phyloP scores from a whole-genome alignment of 2,113 vertebrate species.

The Salvelinus alpinus region DNA sequence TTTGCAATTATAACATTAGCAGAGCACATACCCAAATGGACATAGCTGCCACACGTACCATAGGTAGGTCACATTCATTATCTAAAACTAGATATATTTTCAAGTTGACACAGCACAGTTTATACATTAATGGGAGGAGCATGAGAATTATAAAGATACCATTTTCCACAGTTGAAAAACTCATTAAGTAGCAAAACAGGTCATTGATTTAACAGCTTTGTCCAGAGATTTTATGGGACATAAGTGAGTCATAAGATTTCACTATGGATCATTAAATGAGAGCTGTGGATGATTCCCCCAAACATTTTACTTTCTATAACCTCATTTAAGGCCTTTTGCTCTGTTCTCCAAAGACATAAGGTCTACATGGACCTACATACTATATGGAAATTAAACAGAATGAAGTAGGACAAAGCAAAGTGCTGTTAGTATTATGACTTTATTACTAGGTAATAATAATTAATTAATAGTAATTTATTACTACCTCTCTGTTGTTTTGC shows the following conservation, averaged over 20 bases:
- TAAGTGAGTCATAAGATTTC: constrained; percentile 80
- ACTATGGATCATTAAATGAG: constrained; percentile 79
- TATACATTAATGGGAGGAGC: constrained; percentile 42
- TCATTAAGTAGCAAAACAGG: constrained; percentile 79
- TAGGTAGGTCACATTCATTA: constrained; percentile 1
- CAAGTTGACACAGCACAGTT: constrained; percentile 42
- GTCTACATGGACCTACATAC: constrained; percentile 11
- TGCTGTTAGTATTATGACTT: no score
- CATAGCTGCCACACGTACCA: no score
- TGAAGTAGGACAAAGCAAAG: background rate
- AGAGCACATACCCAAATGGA: no score
- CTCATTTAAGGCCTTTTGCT: constrained; percentile 57
- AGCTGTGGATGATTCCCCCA: constrained; percentile 75
- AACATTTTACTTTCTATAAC: constrained; percentile 71
- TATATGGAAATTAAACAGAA: background rate
- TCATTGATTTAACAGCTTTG: constrained; percentile 79
- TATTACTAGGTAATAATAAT: no score
- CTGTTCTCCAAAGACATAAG: constrained; percentile 43
- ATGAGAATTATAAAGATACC: constrained; percentile 52
- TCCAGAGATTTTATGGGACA: constrained; percentile 75
- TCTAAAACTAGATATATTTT: constrained; percentile 25
- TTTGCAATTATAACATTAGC: no score
- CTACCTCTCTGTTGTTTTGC: background rate
- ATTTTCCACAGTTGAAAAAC: constrained; percentile 69
- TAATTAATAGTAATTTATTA: no score